Percentiles rank a stretch among this genome's conserved stretches.
These are phyloP conservation scores for Tridacna gigas DNA, from an alignment of 2,888 invertebrate species.

Conservation along the genomic window DNA sequence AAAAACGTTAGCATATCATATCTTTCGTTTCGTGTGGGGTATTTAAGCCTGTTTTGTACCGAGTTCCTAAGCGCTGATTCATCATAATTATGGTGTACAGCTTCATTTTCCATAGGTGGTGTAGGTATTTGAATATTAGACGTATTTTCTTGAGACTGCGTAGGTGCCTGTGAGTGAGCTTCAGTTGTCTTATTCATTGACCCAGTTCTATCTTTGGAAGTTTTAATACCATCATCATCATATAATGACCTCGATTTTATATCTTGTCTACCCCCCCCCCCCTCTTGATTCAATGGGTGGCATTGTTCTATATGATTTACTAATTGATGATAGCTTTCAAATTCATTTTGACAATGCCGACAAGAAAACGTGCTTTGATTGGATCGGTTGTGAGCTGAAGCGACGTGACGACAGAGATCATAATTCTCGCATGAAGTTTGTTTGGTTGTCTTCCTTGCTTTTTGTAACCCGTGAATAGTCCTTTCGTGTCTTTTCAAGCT, in stretches of 20 bases:
- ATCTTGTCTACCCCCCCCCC: neutral
- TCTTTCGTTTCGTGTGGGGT: constrained; percentile 29
- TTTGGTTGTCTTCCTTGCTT: constrained; percentile 20
- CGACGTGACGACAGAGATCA: constrained; percentile 23
- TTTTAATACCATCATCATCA: neutral
- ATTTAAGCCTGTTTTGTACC: constrained; percentile 29
- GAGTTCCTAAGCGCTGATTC: constrained; percentile 23
- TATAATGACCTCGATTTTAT: neutral
- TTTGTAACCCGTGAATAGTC: neutral
- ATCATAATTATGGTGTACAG: constrained; percentile 4
- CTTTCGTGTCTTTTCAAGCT: constrained; percentile 4
- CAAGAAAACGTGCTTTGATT: constrained; percentile 6
- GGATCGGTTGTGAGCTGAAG: constrained; percentile 2
- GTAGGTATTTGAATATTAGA: neutral
- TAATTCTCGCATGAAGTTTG: constrained; percentile 26
- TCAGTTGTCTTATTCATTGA: neutral
- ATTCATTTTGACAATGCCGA: constrained; percentile 24
- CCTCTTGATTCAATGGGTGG: constrained; percentile 12
- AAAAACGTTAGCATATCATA: constrained; percentile 48
- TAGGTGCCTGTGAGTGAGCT: neutral
- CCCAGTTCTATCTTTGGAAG: neutral
- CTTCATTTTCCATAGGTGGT: neutral
- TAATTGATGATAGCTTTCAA: neutral
- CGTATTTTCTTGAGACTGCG: too few species aligned
- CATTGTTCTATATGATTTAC: neutral